Percentiles rank a stretch among this genome's conserved stretches.
phyloP scores from a whole-genome alignment of 2,113 vertebrate species.

The Chaetura pelagica region DNA sequence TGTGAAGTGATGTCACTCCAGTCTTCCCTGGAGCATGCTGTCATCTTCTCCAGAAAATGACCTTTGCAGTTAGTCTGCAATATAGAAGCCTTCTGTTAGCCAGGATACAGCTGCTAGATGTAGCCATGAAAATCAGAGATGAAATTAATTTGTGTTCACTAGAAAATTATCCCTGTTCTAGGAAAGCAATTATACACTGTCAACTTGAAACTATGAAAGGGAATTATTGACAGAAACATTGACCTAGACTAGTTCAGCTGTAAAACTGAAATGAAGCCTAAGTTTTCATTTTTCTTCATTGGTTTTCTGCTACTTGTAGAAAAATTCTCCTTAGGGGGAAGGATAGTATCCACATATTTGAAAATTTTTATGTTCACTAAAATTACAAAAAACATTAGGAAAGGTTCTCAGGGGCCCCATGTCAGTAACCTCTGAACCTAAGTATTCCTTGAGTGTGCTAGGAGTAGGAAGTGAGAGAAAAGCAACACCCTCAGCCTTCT shows the following conservation, averaged over 20 bases:
- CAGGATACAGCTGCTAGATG: background rate
- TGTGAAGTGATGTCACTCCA: fast-evolving
- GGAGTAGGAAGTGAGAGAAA: background rate
- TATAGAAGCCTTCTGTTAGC: background rate
- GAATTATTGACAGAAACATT: background rate
- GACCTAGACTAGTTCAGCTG: background rate
- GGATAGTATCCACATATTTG: background rate
- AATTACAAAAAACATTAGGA: background rate
- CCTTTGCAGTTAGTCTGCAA: background rate
- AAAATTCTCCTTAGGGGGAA: background rate
- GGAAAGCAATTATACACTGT: background rate
- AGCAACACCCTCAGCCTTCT: background rate
- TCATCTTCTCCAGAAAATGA: background rate
- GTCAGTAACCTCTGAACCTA: background rate
- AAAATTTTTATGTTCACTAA: background rate
- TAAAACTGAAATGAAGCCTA: background rate
- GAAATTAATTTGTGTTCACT: background rate
- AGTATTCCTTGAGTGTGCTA: background rate
- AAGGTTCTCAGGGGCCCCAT: background rate
- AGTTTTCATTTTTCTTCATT: background rate
- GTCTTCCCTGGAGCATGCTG: background rate
- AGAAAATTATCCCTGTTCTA: background rate
- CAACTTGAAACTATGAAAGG: background rate
- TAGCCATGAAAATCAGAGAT: background rate
- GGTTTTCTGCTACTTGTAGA: background rate